phyloP scores from a whole-genome alignment of 2,113 vertebrate genomes.

The Xenopus laevis region DNA sequence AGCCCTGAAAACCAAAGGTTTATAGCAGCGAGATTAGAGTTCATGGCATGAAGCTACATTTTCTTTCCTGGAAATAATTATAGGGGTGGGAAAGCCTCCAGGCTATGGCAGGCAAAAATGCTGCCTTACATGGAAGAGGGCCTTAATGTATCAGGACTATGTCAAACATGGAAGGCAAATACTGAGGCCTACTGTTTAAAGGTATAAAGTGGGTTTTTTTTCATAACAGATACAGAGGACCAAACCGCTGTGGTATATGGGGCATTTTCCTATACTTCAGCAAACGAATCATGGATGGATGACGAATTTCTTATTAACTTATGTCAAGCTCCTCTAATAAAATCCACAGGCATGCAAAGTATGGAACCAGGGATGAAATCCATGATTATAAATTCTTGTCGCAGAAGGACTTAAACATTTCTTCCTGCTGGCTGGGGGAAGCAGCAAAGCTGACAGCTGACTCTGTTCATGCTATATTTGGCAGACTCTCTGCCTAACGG shows the following conservation, averaged over 20 bases:
- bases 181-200: neutral
- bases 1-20: conserved; percentile 19
- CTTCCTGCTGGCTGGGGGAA: neutral
- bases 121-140: conserved; percentile 37
- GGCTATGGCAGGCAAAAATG: conserved; percentile 7
- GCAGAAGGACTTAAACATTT: conserved; percentile 18
- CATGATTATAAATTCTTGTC: conserved; percentile 11
- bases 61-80: conserved; percentile 34
- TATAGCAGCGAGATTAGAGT: neutral
- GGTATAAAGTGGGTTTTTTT: neutral
- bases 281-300: neutral
- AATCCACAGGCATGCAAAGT: conserved; percentile 33
- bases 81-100: conserved; percentile 9
- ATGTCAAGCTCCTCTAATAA: conserved; percentile 1
- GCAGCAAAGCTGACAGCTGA: conserved; percentile 21
- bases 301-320: conserved; percentile 1
- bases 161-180: conserved; percentile 12
- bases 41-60: conserved; percentile 12
- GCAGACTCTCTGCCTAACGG: conserved; percentile 18
- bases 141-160: conserved; percentile 8
- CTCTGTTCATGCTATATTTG: conserved; percentile 16
- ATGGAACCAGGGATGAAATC: conserved; percentile 8
- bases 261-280: neutral
- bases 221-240: neutral
- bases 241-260: neutral